A percentile compares a stretch with the other conserved stretches of the same genome.
phyloP scores from a whole-genome alignment of 2,888 invertebrate genomes.

The Dryobotodes eremita region DNA sequence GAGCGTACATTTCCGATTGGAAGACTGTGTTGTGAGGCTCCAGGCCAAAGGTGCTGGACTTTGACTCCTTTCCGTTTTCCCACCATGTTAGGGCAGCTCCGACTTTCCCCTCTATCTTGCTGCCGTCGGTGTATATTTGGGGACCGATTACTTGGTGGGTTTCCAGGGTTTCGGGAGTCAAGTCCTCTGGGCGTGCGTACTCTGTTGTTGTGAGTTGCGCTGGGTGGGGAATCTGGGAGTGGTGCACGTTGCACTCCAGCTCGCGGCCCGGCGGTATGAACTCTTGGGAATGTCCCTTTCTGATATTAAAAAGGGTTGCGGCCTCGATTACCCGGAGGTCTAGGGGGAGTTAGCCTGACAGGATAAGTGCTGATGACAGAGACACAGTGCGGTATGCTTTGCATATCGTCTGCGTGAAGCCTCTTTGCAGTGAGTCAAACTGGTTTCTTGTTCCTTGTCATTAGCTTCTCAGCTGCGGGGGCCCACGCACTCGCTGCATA shows the following conservation, averaged over 20 bases:
- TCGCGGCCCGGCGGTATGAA: background rate
- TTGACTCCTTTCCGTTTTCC: slow-evolving; percentile 1
- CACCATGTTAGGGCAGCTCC: slow-evolving; percentile 2
- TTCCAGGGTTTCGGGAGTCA: background rate
- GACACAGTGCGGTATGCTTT: slow-evolving; percentile 19
- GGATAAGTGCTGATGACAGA: slow-evolving; percentile 13
- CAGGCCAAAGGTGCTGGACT: too few species aligned
- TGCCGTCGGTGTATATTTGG: background rate
- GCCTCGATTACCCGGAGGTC: slow-evolving; percentile 2
- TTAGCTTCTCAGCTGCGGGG: background rate
- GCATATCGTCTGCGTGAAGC: slow-evolving; percentile 16
- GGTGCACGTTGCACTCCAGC: background rate
- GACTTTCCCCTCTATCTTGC: slow-evolving; percentile 2
- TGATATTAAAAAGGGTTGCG: background rate
- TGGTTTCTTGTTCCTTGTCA: background rate
- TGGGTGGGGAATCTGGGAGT: background rate
- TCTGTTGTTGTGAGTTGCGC: slow-evolving; percentile 5
- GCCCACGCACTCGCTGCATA: slow-evolving; percentile 10
- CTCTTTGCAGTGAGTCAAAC: slow-evolving; percentile 4
- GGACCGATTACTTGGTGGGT: background rate
- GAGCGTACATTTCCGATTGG: too few species aligned
- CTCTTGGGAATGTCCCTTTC: background rate
- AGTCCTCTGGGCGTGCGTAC: background rate
- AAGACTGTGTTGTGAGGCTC: too few species aligned
- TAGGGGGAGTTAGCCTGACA: slow-evolving; percentile 13